Evolutionary conservation across 1,140 invertebrate genomes (phyloP).

Genomic region (Eueides isabella): DNA sequence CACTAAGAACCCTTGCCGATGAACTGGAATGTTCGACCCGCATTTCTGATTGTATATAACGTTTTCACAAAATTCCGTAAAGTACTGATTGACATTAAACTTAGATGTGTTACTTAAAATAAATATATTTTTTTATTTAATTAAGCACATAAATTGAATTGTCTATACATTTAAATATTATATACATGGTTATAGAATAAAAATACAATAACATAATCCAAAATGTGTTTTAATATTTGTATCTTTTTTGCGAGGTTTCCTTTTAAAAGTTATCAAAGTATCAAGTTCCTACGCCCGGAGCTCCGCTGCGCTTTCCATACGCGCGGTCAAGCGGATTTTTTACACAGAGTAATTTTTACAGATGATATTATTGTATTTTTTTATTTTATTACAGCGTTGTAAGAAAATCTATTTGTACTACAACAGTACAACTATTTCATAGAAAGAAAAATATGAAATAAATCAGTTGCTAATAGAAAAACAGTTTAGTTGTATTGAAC

Average conservation of each 20-base stretch:
- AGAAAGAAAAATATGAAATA: too few species aligned
- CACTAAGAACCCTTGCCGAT: conserved; percentile 40
- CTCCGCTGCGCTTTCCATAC: conserved; percentile 71
- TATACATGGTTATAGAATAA: neutral
- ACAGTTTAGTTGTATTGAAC: too few species aligned
- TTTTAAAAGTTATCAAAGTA: conserved; percentile 71
- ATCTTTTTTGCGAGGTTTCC: conserved; percentile 43
- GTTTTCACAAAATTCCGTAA: neutral
- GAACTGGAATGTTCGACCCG: conserved; percentile 17
- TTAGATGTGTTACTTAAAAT: neutral
- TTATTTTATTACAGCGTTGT: neutral
- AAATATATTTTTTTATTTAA: neutral
- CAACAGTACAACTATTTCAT: too few species aligned
- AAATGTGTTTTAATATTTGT: conserved; percentile 47
- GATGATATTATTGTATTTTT: conserved; percentile 28
- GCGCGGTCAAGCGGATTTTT: conserved; percentile 80
- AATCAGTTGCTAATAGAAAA: too few species aligned
- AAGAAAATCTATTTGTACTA: neutral
- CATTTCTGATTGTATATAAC: conserved; percentile 5
- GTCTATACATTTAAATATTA: neutral
- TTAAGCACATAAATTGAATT: neutral
- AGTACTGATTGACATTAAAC: neutral
- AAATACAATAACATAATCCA: conserved; percentile 17
- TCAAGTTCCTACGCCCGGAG: conserved; percentile 68
- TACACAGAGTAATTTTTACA: conserved; percentile 55